phyloP scores from a whole-genome alignment of 2,113 vertebrate species.

The Puntigrus tetrazona region DNA sequence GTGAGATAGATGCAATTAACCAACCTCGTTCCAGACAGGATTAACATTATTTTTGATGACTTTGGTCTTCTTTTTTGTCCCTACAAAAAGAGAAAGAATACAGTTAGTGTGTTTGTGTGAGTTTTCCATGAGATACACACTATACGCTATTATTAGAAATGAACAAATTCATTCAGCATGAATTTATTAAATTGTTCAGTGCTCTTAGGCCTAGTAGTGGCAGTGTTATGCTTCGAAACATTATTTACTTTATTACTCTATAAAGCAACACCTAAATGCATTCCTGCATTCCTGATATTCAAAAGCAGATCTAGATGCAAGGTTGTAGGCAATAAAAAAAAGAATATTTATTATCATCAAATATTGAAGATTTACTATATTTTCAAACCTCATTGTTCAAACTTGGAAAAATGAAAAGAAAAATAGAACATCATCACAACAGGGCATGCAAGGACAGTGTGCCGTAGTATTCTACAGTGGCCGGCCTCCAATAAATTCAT shows the following conservation, averaged over 20 bases:
- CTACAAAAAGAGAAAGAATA: slow-evolving; percentile 65
- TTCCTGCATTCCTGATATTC: too few species aligned
- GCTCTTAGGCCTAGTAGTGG: too few species aligned
- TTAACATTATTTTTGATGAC: slow-evolving; percentile 93
- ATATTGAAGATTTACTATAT: too few species aligned
- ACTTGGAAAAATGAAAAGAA: not conserved
- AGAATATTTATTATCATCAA: not conserved
- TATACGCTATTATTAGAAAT: too few species aligned
- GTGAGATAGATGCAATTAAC: not conserved
- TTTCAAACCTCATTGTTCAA: too few species aligned
- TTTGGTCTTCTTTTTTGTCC: slow-evolving; percentile 95
- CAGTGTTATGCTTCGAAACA: too few species aligned
- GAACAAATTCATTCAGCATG: too few species aligned
- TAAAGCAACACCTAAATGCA: not conserved
- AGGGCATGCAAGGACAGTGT: slow-evolving; percentile 17
- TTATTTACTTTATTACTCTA: too few species aligned
- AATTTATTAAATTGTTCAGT: too few species aligned
- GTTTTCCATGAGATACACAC: not conserved
- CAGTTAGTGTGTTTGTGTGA: not conserved
- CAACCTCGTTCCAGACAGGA: slow-evolving; percentile 98
- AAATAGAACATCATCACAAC: not conserved
- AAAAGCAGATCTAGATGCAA: not conserved
- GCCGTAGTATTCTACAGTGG: not conserved
- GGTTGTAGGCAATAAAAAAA: not conserved
- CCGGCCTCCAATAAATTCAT: slow-evolving; percentile 26